Evolutionary conservation across 2,113 vertebrate species (phyloP), one percentile per base, ranked within the genome.

Genomic region (Raja brachyura): DNA sequence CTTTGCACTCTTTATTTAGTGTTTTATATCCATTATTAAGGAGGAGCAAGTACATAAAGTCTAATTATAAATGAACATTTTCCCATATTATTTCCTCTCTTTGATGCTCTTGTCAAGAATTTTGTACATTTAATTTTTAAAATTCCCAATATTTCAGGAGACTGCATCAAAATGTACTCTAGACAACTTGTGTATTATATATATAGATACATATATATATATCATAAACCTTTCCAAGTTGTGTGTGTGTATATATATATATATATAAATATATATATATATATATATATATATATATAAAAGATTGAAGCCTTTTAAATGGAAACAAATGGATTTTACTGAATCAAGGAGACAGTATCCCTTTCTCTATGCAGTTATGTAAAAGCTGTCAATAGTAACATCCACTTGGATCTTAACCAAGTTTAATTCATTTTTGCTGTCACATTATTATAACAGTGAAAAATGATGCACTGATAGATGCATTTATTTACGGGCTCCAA

Each of bases 401-500:
- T 92, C 68, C 68, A 28, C 33, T 54, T 73, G 90, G 66, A 92
- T 92, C 68, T 54, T 25, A 92, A 74, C 90, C 68, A 92, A 73
- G 66, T 92, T 92, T 92, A 33, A 92, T 73, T 92, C 90, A 92
- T 92, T 92, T 92, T 74, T 92, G 68, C 90, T 92, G 90, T 92
- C 33, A 92, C 25, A 92, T 92, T 92, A 92, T 54, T 92, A 73
- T 48, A 48, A 73, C 66, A 92, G 90, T 92, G 66, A 92, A 73
- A 92, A 92, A 54, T 92, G 90, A 73, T 92, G 90, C 90, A 92
- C 68, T 92, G 90, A 92, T 54, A 28, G 90, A 92, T 70, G 68
- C 68, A 92, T 92, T 92, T 54, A 92, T 92, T 92, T 92, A 92
- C 73, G 68, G 90, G 90, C 90, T 92, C 90, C 90, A 92, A 92